These are phyloP conservation scores for Phalacrocorax brasilianus DNA, from an alignment of 2,113 vertebrate genomes.

Conservation along the genomic window DNA sequence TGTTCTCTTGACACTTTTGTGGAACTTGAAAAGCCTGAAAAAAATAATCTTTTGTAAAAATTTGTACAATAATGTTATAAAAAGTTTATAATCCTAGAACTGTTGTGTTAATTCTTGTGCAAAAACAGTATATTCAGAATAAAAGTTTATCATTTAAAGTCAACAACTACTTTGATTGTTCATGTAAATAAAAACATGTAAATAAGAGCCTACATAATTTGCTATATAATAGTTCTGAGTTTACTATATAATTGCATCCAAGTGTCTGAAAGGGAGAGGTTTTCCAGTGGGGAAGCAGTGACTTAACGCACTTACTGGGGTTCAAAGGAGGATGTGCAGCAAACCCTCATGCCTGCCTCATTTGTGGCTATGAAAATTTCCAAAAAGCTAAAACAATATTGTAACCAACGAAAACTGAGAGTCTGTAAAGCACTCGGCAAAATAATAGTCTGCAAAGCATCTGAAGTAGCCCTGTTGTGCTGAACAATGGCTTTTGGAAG, in stretches of 20 bases:
- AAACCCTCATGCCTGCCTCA: neutral
- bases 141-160: slow-evolving; percentile 94
- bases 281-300: neutral
- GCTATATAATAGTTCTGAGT: neutral
- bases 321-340: neutral
- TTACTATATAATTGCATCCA: neutral
- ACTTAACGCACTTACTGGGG: neutral
- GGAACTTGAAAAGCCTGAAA: slow-evolving; percentile 90
- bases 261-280: neutral
- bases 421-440: neutral
- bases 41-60: slow-evolving; percentile 92
- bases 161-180: slow-evolving; percentile 14
- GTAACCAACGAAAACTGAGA: neutral
- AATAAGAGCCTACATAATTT: neutral
- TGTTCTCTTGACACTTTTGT: slow-evolving; percentile 97
- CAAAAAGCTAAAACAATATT: neutral
- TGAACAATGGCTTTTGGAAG: neutral
- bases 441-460: neutral
- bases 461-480: neutral
- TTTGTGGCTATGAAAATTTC: neutral
- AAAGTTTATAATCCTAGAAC: slow-evolving; percentile 92
- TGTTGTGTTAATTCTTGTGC: slow-evolving; percentile 94
- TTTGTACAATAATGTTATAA: slow-evolving; percentile 98
- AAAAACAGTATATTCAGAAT: slow-evolving; percentile 98
- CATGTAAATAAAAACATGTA: neutral